Conservation (phyloP, 2,888 invertebrate species). For the Drosophila testacea region DNA sequence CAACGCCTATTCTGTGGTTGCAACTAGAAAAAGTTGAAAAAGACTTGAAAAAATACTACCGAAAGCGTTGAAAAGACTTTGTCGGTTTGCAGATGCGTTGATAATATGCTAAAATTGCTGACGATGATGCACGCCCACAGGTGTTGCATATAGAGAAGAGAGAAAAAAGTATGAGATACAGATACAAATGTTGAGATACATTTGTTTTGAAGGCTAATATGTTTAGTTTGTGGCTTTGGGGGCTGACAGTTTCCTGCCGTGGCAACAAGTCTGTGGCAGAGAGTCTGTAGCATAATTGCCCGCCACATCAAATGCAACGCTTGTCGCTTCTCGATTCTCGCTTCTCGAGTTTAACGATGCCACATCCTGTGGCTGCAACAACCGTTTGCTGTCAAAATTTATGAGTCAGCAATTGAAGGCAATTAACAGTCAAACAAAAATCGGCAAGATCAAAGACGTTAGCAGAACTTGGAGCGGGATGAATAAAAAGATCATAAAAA, state of each 20-base stretch:
- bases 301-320: slow-evolving; percentile 59
- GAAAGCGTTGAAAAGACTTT: slow-evolving; percentile 83
- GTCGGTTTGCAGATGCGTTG: slow-evolving; percentile 83
- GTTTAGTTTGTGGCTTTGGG: slow-evolving; percentile 36
- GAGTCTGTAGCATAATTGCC: slow-evolving; percentile 58
- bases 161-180: slow-evolving; percentile 18
- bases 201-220: slow-evolving; percentile 41
- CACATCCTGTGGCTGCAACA: slow-evolving; percentile 67
- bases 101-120: slow-evolving; percentile 80
- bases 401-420: slow-evolving; percentile 71
- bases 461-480: background rate
- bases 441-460: slow-evolving; percentile 67
- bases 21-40: slow-evolving; percentile 27
- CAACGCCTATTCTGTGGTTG: slow-evolving; percentile 71
- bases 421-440: slow-evolving; percentile 67
- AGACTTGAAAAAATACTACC: slow-evolving; percentile 1
- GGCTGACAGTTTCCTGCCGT: slow-evolving; percentile 68
- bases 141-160: slow-evolving; percentile 36
- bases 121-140: slow-evolving; percentile 81
- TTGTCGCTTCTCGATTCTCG: background rate
- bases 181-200: slow-evolving; percentile 55
- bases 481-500: slow-evolving; percentile 6
- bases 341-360: slow-evolving; percentile 64
- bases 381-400: slow-evolving; percentile 72
- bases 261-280: background rate